phyloP scores from a whole-genome alignment of 2,113 vertebrate species.

The Eulemur rufifrons region DNA sequence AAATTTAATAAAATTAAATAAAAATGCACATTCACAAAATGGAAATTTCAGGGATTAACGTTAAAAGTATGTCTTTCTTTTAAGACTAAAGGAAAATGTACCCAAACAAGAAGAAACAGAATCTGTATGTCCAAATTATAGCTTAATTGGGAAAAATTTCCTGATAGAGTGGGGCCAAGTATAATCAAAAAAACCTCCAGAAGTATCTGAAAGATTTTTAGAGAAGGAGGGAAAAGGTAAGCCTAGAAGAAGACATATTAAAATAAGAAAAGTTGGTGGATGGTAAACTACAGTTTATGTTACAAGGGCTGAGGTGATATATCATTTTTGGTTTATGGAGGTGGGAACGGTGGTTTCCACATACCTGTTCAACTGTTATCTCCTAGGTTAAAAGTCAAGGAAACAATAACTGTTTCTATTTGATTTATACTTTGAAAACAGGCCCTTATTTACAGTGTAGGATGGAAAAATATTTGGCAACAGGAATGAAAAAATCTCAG shows the following conservation, averaged over 20 bases:
- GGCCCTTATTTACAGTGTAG: background rate
- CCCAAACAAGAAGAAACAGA: background rate
- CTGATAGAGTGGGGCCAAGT: background rate
- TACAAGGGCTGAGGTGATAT: background rate
- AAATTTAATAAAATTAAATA: background rate
- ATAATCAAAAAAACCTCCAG: background rate
- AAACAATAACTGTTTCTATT: background rate
- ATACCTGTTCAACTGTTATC: background rate
- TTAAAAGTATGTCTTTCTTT: background rate
- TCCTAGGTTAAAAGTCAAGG: background rate
- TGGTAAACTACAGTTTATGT: background rate
- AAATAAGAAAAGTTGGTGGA: background rate
- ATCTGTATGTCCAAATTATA: background rate
- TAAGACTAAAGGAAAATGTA: background rate
- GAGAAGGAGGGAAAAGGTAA: background rate
- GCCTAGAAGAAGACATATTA: background rate
- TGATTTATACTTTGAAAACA: background rate
- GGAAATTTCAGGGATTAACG: background rate
- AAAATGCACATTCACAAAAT: background rate
- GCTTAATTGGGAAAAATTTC: background rate
- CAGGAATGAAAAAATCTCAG: background rate
- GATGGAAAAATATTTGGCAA: background rate
- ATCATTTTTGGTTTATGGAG: background rate
- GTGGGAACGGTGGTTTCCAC: background rate
- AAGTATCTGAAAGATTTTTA: background rate